These are phyloP conservation scores for Neria commutata DNA, from an alignment of 2,888 invertebrate species.

Conservation along the genomic window DNA sequence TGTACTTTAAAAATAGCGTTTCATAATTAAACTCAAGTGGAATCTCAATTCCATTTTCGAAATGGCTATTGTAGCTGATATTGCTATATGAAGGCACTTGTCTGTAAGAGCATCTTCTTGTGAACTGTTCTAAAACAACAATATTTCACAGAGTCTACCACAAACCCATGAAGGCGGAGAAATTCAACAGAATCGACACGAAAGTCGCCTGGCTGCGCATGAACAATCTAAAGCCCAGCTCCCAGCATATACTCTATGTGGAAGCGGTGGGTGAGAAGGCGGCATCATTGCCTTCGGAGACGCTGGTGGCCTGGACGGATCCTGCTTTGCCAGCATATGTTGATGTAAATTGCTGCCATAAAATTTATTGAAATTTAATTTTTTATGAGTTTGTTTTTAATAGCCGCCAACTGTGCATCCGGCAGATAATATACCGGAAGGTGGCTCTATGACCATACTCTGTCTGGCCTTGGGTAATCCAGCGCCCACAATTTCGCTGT, in stretches of 20 bases:
- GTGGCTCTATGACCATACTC: slow-evolving; percentile 83
- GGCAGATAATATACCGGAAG: slow-evolving; percentile 81
- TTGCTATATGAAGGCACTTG: too few relatives aligned
- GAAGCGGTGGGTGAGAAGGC: slow-evolving; percentile 73
- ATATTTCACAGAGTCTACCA: slow-evolving; percentile 68
- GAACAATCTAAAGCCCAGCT: slow-evolving; percentile 76
- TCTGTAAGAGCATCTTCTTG: too few relatives aligned
- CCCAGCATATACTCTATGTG: slow-evolving; percentile 81
- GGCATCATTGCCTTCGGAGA: slow-evolving; percentile 79
- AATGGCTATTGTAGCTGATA: too few relatives aligned
- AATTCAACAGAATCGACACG: slow-evolving; percentile 69
- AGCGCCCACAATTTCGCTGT: slow-evolving; percentile 82
- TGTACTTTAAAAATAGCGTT: too few relatives aligned
- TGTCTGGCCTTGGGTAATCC: slow-evolving; percentile 87
- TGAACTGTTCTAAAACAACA: too few relatives aligned
- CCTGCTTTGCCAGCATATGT: slow-evolving; percentile 86
- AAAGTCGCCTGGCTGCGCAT: slow-evolving; percentile 75
- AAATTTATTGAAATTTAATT: too few relatives aligned
- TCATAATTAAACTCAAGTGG: too few relatives aligned
- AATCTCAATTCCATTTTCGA: too few relatives aligned
- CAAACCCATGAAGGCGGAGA: slow-evolving; percentile 70
- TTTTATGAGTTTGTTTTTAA: too few relatives aligned
- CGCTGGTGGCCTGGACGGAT: slow-evolving; percentile 84
- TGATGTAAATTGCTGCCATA: slow-evolving; percentile 69
- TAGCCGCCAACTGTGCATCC: slow-evolving; percentile 86